phyloP scores from a whole-genome alignment of 2,797 vertebrate species.

The Cygnus olor region DNA sequence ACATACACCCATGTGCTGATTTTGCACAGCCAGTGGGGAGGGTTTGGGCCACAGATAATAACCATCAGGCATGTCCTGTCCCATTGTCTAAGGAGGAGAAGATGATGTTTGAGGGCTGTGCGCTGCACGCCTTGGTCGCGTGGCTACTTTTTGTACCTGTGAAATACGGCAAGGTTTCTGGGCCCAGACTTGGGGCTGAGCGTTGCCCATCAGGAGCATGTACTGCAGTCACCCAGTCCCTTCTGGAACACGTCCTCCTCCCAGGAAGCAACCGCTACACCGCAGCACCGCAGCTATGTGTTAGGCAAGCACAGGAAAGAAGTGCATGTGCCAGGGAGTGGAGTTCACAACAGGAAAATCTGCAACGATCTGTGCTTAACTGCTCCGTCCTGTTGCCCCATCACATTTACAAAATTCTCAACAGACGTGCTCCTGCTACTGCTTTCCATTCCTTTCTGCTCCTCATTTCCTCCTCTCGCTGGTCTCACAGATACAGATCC shows the following conservation, averaged over 20 bases:
- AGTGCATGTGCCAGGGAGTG: not conserved
- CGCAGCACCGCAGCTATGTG: fast-evolving
- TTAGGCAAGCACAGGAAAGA: not conserved
- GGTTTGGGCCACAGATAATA: not conserved
- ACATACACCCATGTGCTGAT: not conserved
- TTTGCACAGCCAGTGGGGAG: not conserved
- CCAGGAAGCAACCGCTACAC: not conserved
- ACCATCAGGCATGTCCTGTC: not conserved
- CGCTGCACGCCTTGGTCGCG: not conserved
- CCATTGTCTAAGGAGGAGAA: not conserved
- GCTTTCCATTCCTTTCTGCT: not conserved
- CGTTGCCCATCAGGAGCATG: fast-evolving
- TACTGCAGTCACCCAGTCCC: fast-evolving
- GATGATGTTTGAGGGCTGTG: fast-evolving
- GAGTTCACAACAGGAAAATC: not conserved
- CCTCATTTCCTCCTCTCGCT: not conserved
- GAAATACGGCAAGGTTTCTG: not conserved
- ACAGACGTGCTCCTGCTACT: not conserved
- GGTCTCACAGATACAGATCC: not conserved
- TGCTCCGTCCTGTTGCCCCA: not conserved
- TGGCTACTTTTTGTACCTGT: not conserved
- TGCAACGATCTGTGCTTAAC: not conserved
- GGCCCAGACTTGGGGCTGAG: not conserved
- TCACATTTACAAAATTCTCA: not conserved
- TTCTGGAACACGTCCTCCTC: not conserved